These are phyloP conservation scores for Sceloporus tristichus DNA, from an alignment of 2,113 vertebrate species.

Conservation along the genomic window DNA sequence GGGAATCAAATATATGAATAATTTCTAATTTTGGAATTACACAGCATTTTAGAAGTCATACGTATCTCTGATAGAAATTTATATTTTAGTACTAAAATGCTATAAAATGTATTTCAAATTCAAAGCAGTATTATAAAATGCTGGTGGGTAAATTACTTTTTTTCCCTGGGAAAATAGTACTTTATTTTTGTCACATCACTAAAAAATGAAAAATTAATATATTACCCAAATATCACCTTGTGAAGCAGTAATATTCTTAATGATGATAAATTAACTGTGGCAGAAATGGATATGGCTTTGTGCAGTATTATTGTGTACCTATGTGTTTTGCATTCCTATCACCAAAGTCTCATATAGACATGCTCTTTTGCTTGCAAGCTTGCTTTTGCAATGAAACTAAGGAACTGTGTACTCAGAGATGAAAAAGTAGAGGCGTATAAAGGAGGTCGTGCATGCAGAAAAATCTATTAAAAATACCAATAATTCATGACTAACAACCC, in stretches of 20 bases:
- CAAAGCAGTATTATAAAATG: neutral
- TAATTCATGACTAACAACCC: constrained; percentile 22
- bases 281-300: neutral
- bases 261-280: neutral
- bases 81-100: neutral
- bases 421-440: neutral
- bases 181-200: neutral
- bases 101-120: neutral
- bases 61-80: neutral
- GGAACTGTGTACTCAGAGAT: neutral
- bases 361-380: neutral
- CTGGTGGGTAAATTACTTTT: neutral
- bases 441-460: neutral
- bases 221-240: constrained; percentile 3
- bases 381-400: constrained; percentile 36
- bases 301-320: neutral
- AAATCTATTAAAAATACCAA: constrained; percentile 33
- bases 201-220: neutral
- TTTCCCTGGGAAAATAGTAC: neutral
- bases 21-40: too few species aligned
- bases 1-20: neutral
- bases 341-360: constrained; percentile 9
- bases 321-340: neutral
- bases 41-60: neutral
- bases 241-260: neutral